Evolutionary conservation across 2,113 vertebrate species (phyloP), one percentile per base, ranked within the genome.

Genomic region (Ancistrus triradiatus): DNA sequence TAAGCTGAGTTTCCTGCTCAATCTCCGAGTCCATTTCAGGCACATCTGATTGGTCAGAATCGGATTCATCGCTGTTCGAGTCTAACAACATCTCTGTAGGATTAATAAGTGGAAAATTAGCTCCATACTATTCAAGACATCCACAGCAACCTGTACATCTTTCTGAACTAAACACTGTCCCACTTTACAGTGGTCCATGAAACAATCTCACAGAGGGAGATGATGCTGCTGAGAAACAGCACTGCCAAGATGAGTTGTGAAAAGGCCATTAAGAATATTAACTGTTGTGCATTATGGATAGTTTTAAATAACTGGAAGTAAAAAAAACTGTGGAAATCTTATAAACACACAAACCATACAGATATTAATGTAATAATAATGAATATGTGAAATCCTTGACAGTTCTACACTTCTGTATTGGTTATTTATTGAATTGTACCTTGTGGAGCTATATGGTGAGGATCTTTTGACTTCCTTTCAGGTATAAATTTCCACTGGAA

Each of bases 21-120:
- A 99, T 97, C 87, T 99, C 96, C 66, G 95, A 98, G 84, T 99
- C 96, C 87, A 99, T 91, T 85, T 99, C 96, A 74, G 96, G 95
- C 71, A 98, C 92, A 50, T 99, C 96, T 63, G 96, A 99, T 50
- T 95, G 90, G 83, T 99, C 96, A 33, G 95, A 98, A 86, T 98
- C 95, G 0, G 96, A 99, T 70, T 97, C 95, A 76, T 98, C 96
- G 19, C 94, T 98, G 76, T 98, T 92, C 17, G 96, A 99, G 75
- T 99, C 96, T 51, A 86, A 81, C 76, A 98, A 82, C 77, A 80
- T 93, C 83, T 99, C 96, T 99, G 82, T 46, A 74, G 82, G 52
- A 25, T 74, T 68, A 75, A 44, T 72, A 64, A 25, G 50, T 49
- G 19, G 22, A 57, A 40, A 10, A 49, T 37, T 3, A 37, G 42